These are phyloP conservation scores for Silurus asotus DNA, from an alignment of 2,113 vertebrate species.

Conservation along the genomic window DNA sequence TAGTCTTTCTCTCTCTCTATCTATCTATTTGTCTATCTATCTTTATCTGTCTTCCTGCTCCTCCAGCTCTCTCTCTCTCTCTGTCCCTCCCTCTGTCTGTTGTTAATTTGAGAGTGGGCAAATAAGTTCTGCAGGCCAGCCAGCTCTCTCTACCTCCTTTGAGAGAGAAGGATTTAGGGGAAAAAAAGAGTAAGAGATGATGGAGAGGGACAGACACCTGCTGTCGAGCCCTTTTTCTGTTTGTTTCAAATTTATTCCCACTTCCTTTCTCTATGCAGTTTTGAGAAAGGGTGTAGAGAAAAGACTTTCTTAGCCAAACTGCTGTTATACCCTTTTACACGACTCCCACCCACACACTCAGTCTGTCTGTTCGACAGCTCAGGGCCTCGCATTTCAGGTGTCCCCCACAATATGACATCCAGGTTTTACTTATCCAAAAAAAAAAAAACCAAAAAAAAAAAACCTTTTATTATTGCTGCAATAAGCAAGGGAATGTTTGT, in stretches of 20 bases:
- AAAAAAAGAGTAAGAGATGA: constrained; percentile 12
- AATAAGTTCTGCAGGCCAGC: constrained; percentile 42
- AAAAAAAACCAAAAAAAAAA: constrained; percentile 71
- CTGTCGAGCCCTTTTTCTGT: constrained; percentile 34
- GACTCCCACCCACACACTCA: constrained; percentile 43
- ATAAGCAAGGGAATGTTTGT: constrained; percentile 50
- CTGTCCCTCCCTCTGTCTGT: background rate
- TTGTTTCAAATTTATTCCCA: background rate
- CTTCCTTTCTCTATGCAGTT: constrained; percentile 66
- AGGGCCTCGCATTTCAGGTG: constrained; percentile 92
- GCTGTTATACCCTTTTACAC: constrained; percentile 64
- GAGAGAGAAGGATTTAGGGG: background rate
- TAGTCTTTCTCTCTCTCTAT: constrained; percentile 25
- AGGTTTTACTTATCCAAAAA: constrained; percentile 79
- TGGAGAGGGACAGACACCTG: constrained; percentile 28
- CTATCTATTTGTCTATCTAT: constrained; percentile 23
- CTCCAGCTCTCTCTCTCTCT: constrained; percentile 23
- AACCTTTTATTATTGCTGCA: constrained; percentile 65
- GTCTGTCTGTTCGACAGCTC: constrained; percentile 82
- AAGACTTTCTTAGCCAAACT: constrained; percentile 49
- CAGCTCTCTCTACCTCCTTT: constrained; percentile 35
- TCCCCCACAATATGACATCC: constrained; percentile 57
- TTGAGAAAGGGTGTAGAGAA: constrained; percentile 27
- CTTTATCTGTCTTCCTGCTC: constrained; percentile 39
- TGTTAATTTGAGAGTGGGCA: constrained; percentile 25